Base-by-base conservation (phyloP, 2,113 vertebrate genomes). In the Lycocorax pyrrhopterus region DNA sequence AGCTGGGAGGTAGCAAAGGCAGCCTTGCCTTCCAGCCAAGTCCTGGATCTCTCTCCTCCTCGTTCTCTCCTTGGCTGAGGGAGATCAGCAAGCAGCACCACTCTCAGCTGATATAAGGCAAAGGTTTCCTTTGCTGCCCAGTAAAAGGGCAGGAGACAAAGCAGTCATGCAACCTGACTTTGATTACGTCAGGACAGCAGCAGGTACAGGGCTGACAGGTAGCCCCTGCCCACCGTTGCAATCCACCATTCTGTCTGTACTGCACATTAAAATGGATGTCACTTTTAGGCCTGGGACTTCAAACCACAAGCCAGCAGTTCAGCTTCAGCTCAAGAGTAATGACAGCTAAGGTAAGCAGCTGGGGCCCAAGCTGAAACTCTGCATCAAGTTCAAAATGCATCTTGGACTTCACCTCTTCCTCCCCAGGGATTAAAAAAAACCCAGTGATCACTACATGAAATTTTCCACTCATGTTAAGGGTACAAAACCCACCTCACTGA, bases 371-470 rank as follows among this genome's bases (percentile, higher is more conserved):
- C 4, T 74, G 33, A 90, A 60, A 75, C n/a, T 41, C 35, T 9
- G 35, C 26, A 68, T 59, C 33, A 55, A 87, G 47, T 41, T 51
- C 1, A 78, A 71, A 85, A 75, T 8, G 6, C 25, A 71, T 21
- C 12, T 69, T 84, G 44, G 18, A 47, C 10, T 58, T n/a, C 6
- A 4, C 2, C 13, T 4, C 14, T 76, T 16, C 9, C 3, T 3
- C 6, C 4, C 2, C 3, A 19, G 30, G 35, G 20, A 1, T 8
- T 5, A 37, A 23, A 41, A 81, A 81, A 33, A 43, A 3, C 6
- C 3, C 23, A 30, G 33, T 29, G 26, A 74, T n/a, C 3, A 0
- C 30, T n/a, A 46, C 58, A 44, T 9, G 0, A 72, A 80, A 6
- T 13, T 78, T 60, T 58, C 58, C 37, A 37, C 2, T 62, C 1